Evolutionary conservation across 1,140 invertebrate species (phyloP), one percentile per base, ranked within the genome.

Genomic region (Lordiphosa mommai): DNA sequence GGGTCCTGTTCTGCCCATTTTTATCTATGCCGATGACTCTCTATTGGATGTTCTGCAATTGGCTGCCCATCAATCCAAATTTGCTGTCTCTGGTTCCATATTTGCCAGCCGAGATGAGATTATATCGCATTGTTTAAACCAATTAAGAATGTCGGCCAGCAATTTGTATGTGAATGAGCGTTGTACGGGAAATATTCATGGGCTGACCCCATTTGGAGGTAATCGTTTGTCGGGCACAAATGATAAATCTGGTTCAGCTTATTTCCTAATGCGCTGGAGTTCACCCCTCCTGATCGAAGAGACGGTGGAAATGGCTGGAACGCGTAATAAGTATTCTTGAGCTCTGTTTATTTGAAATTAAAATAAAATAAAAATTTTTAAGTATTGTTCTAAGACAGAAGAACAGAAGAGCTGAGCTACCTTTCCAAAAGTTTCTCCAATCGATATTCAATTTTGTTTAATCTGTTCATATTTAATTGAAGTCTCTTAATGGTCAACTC

Each of bases 91-190:
- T 23, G 98, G 98, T 59, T 95, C 98, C 6, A 93, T 99, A 27
- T 99, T 98, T 90, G 92, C 94, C 4, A 90, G 94, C 86, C 97
- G 99, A 82, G 90, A 93, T 92, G 86, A 92, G 37, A 97, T 96
- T 90, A 90, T 96, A 27, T 90, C 91, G 41, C 88, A 89, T 20
- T 95, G 96, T 33, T 69, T 94, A 0, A 93, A 96, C 60, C 92
- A 93, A 17, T 90, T 97, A 3, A 96, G 95, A 80, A 94, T 94
- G 89, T 92, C 95, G 0, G 95, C 95, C 43, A 98, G 98, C 20
- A 99, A 99, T 91, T 97, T 99, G 88, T 99, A 99, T 87, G 92
- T 99, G 17, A 99, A 99, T 87, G 97, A 99, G 88, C 98, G 99
- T 90, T 98, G 95, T 1, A 99, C 98, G 1, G 98, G 98, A 0